These are phyloP conservation scores for Drosophila ficusphila DNA, from an alignment of 1,140 invertebrate species.

Conservation along the genomic window DNA sequence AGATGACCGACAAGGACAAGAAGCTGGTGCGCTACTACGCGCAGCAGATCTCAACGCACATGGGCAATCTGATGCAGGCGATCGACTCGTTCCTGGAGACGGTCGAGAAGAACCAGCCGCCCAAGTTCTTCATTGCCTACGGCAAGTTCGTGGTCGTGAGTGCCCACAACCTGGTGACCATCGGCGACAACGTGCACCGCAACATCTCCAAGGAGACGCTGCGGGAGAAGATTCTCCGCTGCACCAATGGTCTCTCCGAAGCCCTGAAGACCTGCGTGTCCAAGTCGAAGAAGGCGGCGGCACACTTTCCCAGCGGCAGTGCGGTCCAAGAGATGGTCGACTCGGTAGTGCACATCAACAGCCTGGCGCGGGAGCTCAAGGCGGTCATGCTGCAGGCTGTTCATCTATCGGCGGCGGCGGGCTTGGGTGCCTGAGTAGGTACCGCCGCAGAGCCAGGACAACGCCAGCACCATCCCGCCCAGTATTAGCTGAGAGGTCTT, in stretches of 20 bases:
- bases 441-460: neutral
- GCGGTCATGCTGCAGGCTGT: constrained; percentile 87
- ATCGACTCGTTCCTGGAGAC: constrained; percentile 96
- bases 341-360: constrained; percentile 92
- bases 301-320: constrained; percentile 94
- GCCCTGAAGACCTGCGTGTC: constrained; percentile 92
- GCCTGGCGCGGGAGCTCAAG: constrained; percentile 91
- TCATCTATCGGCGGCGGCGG: constrained; percentile 54
- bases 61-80: constrained; percentile 92
- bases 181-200: constrained; percentile 95
- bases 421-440: constrained; percentile 45
- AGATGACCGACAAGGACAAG: constrained; percentile 91
- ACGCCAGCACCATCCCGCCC: neutral
- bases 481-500: constrained; percentile 60
- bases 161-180: constrained; percentile 96
- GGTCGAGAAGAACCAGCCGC: constrained; percentile 96
- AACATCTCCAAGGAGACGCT: constrained; percentile 90
- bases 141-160: constrained; percentile 97
- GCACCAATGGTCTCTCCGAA: constrained; percentile 93
- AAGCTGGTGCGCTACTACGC: constrained; percentile 94
- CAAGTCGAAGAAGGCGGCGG: constrained; percentile 95
- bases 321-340: constrained; percentile 98
- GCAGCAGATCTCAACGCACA: constrained; percentile 92
- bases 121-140: constrained; percentile 96
- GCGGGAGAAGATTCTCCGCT: constrained; percentile 89